Evolutionary conservation across 2,797 vertebrate species (phyloP), one percentile per base, ranked within the genome.

Genomic region (Urophycis tenuis): DNA sequence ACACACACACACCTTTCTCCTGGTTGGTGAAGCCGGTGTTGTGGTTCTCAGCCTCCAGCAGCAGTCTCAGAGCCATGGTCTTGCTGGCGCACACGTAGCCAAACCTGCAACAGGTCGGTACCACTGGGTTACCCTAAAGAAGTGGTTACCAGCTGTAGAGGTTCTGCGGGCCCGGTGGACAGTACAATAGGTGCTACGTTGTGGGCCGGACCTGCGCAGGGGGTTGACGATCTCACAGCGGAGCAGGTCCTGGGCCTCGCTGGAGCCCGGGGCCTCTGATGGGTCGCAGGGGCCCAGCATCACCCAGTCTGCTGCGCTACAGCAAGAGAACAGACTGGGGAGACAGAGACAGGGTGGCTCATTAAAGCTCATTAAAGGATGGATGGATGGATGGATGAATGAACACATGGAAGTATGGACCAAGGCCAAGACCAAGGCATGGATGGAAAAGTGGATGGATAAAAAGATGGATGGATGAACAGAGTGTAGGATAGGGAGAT

Each of bases 51-150:
- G 89, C 92, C 84, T 95, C 93, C 87, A 95, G 89, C 74, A 94
- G 89, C 39, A 93, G 92, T 77, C 95, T 91, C 82, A 95, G 74
- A 0, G 94, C 91, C 95, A 95, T 95, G n/a, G 94, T 93, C 85
- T 95, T 95, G 82, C 94, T 95, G 86, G 95, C 95, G 49, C 95
- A 95, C 53, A 95, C 94, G 1, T 95, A 95, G 5, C 94, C 95
- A 2, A 90, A 90, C 88, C 95, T 95, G 34, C 0, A 17, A 1
- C n/a, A 25, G 25, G 60, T 30, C 9, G 2, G n/a, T 10, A 30
- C 9, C 6, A 14, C 60, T 3, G 0, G 12, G 7, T 25, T 64
- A 3, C 12, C 32, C 17, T 14, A 22, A 17, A n/a, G n/a, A n/a
- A n/a, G n/a, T n/a, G n/a, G n/a, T n/a, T n/a, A n/a, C 53, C 53